A percentile compares a stretch with the other conserved stretches of the same genome.
Evolutionary conservation across 2,797 vertebrate genomes (phyloP).

Genomic region (Micromesistius poutassou): DNA sequence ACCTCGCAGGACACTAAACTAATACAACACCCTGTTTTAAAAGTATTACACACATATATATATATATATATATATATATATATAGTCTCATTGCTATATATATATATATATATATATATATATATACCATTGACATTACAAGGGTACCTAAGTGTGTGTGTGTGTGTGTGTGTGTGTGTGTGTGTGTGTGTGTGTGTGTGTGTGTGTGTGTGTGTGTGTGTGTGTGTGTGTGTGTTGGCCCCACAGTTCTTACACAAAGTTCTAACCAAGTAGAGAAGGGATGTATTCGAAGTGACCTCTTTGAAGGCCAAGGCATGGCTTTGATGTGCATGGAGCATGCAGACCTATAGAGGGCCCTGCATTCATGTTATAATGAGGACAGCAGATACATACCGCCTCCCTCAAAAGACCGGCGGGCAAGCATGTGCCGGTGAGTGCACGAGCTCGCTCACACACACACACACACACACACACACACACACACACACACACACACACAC

Average conservation of each 20-base stretch:
- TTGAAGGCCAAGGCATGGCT: constrained; percentile 73
- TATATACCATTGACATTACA: neutral
- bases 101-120: neutral
- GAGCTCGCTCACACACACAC: constrained; percentile 21
- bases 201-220: constrained; percentile 23
- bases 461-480: constrained; percentile 7
- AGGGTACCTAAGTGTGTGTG: constrained; percentile 6
- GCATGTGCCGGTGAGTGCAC: constrained; percentile 28
- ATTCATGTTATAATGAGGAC: constrained; percentile 83
- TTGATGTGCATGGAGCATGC: constrained; percentile 74
- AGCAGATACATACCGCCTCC: constrained; percentile 67
- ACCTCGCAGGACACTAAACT: neutral
- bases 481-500: constrained; percentile 44
- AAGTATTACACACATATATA: neutral
- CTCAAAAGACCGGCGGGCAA: constrained; percentile 49
- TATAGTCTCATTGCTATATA: no score
- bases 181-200: constrained; percentile 19
- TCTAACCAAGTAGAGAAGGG: constrained; percentile 45
- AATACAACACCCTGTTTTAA: neutral
- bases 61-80: neutral
- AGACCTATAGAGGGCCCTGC: constrained; percentile 64
- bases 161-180: constrained; percentile 21
- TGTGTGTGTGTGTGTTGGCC: constrained; percentile 31
- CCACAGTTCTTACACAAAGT: constrained; percentile 54
- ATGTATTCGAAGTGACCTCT: constrained; percentile 63